A percentile compares a stretch with the other conserved stretches of the same genome.
Conservation (phyloP, 2,888 invertebrate species). For the Adelphocoris suturalis region DNA sequence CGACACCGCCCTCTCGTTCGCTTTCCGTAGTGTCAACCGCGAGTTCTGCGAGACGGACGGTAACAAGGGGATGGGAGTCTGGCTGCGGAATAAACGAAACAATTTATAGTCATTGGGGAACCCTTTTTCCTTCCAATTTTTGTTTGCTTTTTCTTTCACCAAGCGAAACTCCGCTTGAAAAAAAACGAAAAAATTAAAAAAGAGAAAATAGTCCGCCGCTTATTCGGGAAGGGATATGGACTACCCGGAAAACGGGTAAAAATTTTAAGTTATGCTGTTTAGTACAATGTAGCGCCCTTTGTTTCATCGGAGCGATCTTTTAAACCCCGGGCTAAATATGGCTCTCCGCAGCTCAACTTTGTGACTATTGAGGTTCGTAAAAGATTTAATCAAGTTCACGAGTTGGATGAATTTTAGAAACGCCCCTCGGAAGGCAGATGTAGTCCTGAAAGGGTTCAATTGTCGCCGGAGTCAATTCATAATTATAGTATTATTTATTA, state of each 20-base stretch:
- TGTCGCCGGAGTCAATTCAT: too few relatives aligned
- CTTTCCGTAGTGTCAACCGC: constrained; percentile 33
- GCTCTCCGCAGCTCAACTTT: background rate
- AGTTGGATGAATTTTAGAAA: too few relatives aligned
- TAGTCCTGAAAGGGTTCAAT: too few relatives aligned
- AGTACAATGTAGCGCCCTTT: constrained; percentile 50
- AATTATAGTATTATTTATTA: too few relatives aligned
- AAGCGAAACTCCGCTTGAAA: constrained; percentile 24
- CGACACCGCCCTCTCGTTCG: background rate
- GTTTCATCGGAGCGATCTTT: constrained; percentile 26
- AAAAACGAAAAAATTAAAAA: constrained; percentile 2
- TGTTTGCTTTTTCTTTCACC: background rate
- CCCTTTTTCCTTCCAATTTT: constrained; percentile 53
- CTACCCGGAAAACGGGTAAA: constrained; percentile 21
- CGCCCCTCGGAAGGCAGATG: too few relatives aligned
- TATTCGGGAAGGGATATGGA: constrained; percentile 19
- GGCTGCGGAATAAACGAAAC: constrained; percentile 68
- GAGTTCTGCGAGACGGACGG: constrained; percentile 30
- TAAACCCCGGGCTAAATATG: background rate
- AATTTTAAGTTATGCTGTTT: constrained; percentile 56
- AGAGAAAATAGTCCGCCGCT: constrained; percentile 43
- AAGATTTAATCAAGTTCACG: background rate
- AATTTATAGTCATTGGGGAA: constrained; percentile 67
- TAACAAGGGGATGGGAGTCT: constrained; percentile 22
- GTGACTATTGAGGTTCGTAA: constrained; percentile 10